Conservation (phyloP, 2,888 invertebrate species). For the Toxonevra muliebris region DNA sequence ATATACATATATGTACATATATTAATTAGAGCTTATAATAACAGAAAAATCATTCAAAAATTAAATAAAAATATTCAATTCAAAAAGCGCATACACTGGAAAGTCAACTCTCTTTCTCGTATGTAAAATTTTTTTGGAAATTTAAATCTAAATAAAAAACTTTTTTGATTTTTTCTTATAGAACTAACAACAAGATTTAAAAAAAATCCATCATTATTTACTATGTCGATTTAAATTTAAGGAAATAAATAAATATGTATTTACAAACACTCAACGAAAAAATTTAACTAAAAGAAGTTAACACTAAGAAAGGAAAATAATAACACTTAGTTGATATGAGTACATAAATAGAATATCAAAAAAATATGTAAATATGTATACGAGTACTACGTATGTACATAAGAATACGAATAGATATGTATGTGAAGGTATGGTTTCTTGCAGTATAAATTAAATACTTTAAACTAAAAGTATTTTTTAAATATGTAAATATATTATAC, state of each 20-base stretch:
- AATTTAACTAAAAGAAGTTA: not conserved
- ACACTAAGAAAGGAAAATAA: not conserved
- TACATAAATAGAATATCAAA: not conserved
- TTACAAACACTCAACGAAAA: no score
- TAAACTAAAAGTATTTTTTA: no score
- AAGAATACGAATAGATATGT: slow-evolving; percentile 2
- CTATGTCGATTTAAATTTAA: not conserved
- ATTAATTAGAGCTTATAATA: not conserved
- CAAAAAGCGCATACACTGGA: slow-evolving; percentile 20
- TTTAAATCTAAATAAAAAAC: no score
- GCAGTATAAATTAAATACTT: no score
- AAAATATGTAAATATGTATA: not conserved
- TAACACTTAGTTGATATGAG: not conserved
- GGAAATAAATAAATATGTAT: no score
- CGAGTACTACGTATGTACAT: slow-evolving; percentile 6
- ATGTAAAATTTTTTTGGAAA: not conserved
- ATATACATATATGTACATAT: not conserved
- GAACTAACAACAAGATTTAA: slow-evolving; percentile 12
- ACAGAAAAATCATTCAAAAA: not conserved
- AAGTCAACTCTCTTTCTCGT: not conserved
- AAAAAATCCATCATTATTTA: not conserved
- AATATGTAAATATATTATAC: no score
- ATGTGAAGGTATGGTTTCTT: not conserved
- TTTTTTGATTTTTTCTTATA: not conserved
- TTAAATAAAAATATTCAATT: not conserved